A percentile compares a stretch with the other conserved stretches of the same genome.
Conservation (phyloP, 2,888 invertebrate species). For the Chesias legatella region DNA sequence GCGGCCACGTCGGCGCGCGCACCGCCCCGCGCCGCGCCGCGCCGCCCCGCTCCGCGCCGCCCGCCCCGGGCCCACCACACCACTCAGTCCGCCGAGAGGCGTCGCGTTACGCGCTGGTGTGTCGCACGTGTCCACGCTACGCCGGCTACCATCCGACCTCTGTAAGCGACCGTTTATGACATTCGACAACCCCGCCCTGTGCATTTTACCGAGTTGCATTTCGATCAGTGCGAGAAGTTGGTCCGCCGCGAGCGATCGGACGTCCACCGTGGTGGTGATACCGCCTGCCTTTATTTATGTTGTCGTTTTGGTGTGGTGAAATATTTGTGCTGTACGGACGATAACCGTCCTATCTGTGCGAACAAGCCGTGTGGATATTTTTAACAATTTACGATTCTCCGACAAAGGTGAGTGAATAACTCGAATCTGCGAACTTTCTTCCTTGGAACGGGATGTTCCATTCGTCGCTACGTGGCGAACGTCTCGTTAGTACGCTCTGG, state of each 20-base stretch:
- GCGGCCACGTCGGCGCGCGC: conserved; percentile 43
- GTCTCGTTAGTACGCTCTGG: conserved; percentile 53
- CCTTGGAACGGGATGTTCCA: conserved; percentile 44
- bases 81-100: conserved; percentile 58
- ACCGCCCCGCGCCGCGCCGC: conserved; percentile 47
- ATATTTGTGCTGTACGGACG: conserved; percentile 77
- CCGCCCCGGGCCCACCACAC: conserved; percentile 31
- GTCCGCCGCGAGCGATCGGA: conserved; percentile 52
- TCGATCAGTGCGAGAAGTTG: conserved; percentile 67
- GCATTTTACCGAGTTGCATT: conserved; percentile 72
- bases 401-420: conserved; percentile 66
- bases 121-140: conserved; percentile 41
- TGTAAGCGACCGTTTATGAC: conserved; percentile 74
- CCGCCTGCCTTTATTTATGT: conserved; percentile 76
- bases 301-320: conserved; percentile 79
- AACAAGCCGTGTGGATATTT: conserved; percentile 74
- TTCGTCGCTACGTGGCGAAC: conserved; percentile 67
- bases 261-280: conserved; percentile 50
- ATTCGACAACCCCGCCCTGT: conserved; percentile 79
- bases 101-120: conserved; percentile 56
- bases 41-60: conserved; percentile 41
- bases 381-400: conserved; percentile 62
- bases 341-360: conserved; percentile 78
- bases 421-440: conserved; percentile 44
- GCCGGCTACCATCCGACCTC: conserved; percentile 70